Evolutionary conservation across 2,888 invertebrate genomes (phyloP), one percentile per base, ranked within the genome.

Genomic region (Himalopsyche anomala): DNA sequence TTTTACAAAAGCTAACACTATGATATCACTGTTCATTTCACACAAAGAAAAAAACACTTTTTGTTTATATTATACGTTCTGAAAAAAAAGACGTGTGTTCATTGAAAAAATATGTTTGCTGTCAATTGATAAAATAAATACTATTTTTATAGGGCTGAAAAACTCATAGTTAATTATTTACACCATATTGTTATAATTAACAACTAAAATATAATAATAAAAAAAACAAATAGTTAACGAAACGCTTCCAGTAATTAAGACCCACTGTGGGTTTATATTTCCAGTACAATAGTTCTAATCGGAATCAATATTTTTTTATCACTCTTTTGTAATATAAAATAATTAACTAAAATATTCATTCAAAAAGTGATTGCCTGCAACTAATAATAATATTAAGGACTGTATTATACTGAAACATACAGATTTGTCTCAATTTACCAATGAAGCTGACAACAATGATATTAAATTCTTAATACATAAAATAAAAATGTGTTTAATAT

Each of bases 361-460:
- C 55, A 28, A 54, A 81, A 54, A 82, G 54, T 51, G 36, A 56
- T 17, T 56, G 54, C 28, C 38, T 56, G 55, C 55, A 28, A 82
- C 15, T 82, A 55, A 82, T 81, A 81, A 54, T 82, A 5, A 54
- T 82, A 12, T 38, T 74, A 12, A 74, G 38, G 36, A 36, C 36
- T 74, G 74, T 74, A 74, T 28, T 51, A 51, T 74, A 12, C 38
- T 36, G 12, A 74, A 74, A 38, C 36, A 12, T 74, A 36, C 15
- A 74, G 28, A 36, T 74, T 74, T 74, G 15, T 74, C 74, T 74
- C 15, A 62, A 83, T 40, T 85, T 80, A 80, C 79, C 83, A 85
- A 85, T 83, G 80, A 85, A 83, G 82, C 80, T 83, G 83, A 83
- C 80, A 85, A 83, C 62, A 83, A 83, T 80, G 80, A 85, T 62